Conservation (phyloP, 37 sponge, comb jelly and placozoan species). For the Corticium candelabrum region DNA sequence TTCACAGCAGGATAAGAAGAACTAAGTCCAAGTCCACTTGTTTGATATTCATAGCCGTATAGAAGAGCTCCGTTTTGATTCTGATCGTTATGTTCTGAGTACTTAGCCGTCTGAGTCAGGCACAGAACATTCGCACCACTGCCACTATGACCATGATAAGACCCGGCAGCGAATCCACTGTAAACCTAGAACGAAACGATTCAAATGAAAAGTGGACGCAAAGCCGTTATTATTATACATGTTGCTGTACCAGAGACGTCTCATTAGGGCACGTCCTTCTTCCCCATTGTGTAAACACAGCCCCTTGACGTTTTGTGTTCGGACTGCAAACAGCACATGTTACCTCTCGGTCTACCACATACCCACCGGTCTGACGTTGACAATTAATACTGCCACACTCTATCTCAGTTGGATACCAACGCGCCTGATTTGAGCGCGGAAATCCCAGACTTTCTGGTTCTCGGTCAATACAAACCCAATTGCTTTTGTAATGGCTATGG, state of each 20-base stretch:
- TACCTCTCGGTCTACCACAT: background rate
- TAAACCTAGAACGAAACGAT: background rate
- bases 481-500: background rate
- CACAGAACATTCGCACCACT: background rate
- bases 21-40: background rate
- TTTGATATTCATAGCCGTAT: background rate
- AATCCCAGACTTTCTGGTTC: background rate
- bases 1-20: background rate
- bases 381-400: background rate
- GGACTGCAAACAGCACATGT: slow-evolving; percentile 1
- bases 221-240: background rate
- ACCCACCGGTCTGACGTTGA: background rate
- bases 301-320: background rate
- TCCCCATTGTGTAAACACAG: background rate
- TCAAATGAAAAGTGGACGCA: background rate
- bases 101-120: background rate
- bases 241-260: background rate
- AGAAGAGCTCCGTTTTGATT: background rate
- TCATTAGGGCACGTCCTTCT: background rate
- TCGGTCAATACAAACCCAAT: background rate
- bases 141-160: background rate
- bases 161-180: background rate
- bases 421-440: background rate
- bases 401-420: background rate
- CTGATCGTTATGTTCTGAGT: background rate